Evolutionary conservation across 1,140 invertebrate genomes (phyloP).

Genomic region (Cotesia typhae): DNA sequence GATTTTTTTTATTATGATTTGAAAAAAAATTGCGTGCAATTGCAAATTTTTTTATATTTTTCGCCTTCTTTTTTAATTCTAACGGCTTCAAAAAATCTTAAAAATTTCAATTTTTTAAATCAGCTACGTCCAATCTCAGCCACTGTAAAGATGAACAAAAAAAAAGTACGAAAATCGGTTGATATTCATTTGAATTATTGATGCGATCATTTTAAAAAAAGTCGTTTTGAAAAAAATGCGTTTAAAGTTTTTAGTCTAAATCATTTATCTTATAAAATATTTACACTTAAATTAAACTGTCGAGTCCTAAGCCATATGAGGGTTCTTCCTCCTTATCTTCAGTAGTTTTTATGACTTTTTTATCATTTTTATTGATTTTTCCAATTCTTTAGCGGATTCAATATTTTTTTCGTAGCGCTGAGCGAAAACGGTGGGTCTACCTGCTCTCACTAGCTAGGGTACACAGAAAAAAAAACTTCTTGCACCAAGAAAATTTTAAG

Average conservation of each 20-base stretch:
- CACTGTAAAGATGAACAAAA: background rate
- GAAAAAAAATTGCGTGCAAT: too few relatives aligned
- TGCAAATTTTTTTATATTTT: background rate
- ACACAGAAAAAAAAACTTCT: too few relatives aligned
- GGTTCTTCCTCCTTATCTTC: background rate
- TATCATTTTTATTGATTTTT: too few relatives aligned
- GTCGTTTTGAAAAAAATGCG: background rate
- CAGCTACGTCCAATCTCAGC: background rate
- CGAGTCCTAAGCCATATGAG: background rate
- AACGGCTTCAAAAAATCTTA: background rate
- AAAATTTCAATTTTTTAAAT: background rate
- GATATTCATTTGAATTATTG: background rate
- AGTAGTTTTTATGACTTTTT: background rate
- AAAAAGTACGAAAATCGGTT: background rate
- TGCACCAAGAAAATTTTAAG: too few relatives aligned
- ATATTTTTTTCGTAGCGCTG: too few relatives aligned
- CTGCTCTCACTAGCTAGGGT: too few relatives aligned
- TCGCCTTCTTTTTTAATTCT: background rate
- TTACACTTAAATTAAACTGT: background rate
- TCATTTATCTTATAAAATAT: background rate
- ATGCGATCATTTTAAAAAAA: background rate
- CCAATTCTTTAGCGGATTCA: too few relatives aligned
- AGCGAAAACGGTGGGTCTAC: too few relatives aligned
- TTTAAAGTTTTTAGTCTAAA: background rate
- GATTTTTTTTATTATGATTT: too few relatives aligned